These are phyloP conservation scores for Madoqua kirkii DNA, from an alignment of 2,113 vertebrate species.

Conservation along the genomic window DNA sequence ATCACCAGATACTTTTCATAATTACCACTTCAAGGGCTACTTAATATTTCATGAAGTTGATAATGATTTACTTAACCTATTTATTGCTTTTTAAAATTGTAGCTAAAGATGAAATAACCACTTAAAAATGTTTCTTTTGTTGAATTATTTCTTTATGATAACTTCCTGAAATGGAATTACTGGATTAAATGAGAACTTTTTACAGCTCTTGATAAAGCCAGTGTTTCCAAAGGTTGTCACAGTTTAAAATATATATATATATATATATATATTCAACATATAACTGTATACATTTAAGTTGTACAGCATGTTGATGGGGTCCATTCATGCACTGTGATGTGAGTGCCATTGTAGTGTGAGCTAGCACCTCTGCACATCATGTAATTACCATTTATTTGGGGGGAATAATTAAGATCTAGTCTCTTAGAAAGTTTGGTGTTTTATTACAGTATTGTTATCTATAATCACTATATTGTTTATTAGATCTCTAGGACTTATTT, in stretches of 20 bases:
- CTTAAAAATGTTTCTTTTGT: neutral
- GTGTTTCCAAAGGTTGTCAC: neutral
- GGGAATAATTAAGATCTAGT: neutral
- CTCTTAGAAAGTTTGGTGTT: neutral
- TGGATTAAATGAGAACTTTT: neutral
- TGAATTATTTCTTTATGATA: neutral
- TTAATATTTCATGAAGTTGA: neutral
- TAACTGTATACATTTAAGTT: neutral
- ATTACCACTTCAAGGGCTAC: neutral
- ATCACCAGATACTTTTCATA: neutral
- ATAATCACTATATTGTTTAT: neutral
- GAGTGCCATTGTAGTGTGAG: neutral
- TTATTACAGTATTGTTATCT: neutral
- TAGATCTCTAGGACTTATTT: neutral
- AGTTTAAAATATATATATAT: neutral
- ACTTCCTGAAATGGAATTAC: neutral
- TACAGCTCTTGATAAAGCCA: neutral
- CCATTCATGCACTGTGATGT: neutral
- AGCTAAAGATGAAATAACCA: neutral
- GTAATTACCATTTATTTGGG: neutral
- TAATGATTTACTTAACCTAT: neutral
- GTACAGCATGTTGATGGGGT: neutral
- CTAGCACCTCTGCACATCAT: neutral
- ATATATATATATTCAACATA: neutral
- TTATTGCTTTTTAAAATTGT: neutral